Base-by-base conservation (phyloP, 1,140 invertebrate genomes). In the Cryptotermes secundus region DNA sequence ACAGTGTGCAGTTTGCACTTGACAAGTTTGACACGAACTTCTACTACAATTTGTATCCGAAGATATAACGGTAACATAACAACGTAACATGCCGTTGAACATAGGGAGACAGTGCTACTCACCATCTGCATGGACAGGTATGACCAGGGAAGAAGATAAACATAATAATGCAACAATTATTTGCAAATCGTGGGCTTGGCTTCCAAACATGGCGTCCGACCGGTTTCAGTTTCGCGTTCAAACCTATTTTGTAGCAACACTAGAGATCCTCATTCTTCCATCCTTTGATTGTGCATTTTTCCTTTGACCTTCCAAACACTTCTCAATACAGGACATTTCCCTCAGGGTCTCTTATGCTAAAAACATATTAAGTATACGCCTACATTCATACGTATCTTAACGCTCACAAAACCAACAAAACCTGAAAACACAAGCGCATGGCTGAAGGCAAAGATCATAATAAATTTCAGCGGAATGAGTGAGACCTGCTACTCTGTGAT, bases 111-210 rank as follows among this genome's bases (percentile, higher is more conserved):
- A 83, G 7, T n/a, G 3, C 31, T 72, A 79, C 59, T 83, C 34
- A 72, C 59, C n/a, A 45, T 35, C 35, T 72, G 59, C 35, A 53
- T 34, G 45, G 42, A 83, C 53, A 7, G 59, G 80, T 72, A 85
- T 14, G 80, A 31, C 34, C 1, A 84, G 72, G 72, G 81, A 86
- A 85, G 86, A 86, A 85, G 85, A 86, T 65, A 86, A 86, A 86
- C 87, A 87, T 84, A 87, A 87, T 84, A 87, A 85, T 86, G 87
- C 72, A 65, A 87, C 81, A 86, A 87, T 86, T 85, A 86, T 86
- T 83, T 86, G 83, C 82, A 86, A 86, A 84, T 87, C 87, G 87
- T 87, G 89, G 89, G 89, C 88, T 89, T 87, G 89, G 88, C 88
- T 87, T 86, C 80, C 45, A 83, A 88, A 86, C 88, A 89, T 89